A percentile compares a stretch with the other conserved stretches of the same genome.
These are phyloP conservation scores for Ficedula albicollis DNA, from an alignment of 2,797 vertebrate species.

Conservation along the genomic window DNA sequence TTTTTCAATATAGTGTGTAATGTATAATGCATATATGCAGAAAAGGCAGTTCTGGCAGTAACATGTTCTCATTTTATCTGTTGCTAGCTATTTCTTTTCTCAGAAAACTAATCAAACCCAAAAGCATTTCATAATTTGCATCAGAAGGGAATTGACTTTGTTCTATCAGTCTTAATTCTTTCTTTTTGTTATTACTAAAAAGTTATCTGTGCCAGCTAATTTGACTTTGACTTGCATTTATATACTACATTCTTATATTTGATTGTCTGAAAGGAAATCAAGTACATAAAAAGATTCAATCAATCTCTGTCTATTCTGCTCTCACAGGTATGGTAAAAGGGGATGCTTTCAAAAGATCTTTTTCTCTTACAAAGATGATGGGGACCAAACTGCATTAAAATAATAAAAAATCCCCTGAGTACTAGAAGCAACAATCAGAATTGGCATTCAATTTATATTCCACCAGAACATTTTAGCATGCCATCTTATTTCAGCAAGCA, in stretches of 20 bases:
- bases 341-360: not conserved
- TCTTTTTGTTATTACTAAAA: not conserved
- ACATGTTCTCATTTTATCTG: not conserved
- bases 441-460: not conserved
- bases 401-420: not conserved
- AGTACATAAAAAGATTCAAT: not conserved
- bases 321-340: not conserved
- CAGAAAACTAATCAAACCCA: not conserved
- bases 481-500: conserved; percentile 37
- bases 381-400: not conserved
- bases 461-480: not conserved
- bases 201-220: not conserved
- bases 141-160: not conserved
- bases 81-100: not conserved
- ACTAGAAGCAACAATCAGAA: not conserved
- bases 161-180: not conserved
- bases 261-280: not conserved
- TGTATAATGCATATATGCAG: conserved; percentile 43
- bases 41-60: not conserved
- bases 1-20: not conserved
- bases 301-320: not conserved
- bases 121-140: not conserved
- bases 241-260: not conserved
- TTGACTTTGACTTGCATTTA: not conserved
- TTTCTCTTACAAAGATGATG: not conserved